These are phyloP conservation scores for Pseudomyrmex concolor DNA, from an alignment of 1,140 invertebrate species.

Conservation along the genomic window DNA sequence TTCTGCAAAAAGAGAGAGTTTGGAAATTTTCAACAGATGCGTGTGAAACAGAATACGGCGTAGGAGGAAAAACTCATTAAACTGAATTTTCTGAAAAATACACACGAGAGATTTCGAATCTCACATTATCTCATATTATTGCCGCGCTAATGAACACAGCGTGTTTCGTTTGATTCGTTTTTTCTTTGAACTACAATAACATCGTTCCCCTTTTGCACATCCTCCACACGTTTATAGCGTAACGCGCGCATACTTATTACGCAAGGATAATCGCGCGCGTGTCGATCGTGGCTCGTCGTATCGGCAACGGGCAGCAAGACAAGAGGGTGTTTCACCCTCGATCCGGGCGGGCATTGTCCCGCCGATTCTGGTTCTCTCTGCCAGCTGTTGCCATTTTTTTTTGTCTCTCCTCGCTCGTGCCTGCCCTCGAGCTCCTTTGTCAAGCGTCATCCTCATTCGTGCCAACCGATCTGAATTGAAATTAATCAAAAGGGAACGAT, in stretches of 20 bases:
- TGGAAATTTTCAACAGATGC: too few relatives aligned
- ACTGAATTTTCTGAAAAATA: not conserved
- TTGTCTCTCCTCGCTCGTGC: conserved; percentile 6
- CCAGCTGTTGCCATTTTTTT: conserved; percentile 73
- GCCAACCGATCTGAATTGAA: conserved; percentile 66
- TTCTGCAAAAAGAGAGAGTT: too few relatives aligned
- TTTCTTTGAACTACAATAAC: conserved; percentile 25
- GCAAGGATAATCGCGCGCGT: conserved; percentile 58
- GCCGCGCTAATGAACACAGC: too few relatives aligned
- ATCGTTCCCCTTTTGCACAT: conserved; percentile 28
- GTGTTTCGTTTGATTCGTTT: too few relatives aligned
- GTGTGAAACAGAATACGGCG: too few relatives aligned
- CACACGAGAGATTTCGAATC: not conserved
- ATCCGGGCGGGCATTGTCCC: conserved; percentile 56
- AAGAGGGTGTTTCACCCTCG: conserved; percentile 31
- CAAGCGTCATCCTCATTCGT: conserved; percentile 59
- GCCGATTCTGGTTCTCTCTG: conserved; percentile 67
- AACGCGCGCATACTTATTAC: conserved; percentile 34
- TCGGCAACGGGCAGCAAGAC: conserved; percentile 26
- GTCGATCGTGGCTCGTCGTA: conserved; percentile 43
- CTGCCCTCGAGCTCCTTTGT: conserved; percentile 61
- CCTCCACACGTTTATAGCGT: conserved; percentile 53
- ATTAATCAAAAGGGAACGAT: conserved; percentile 78
- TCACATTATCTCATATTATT: not conserved
- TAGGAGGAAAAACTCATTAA: not conserved